Evolutionary conservation across 1,140 invertebrate species (phyloP).

Genomic region (Drosophila pseudoobscura): DNA sequence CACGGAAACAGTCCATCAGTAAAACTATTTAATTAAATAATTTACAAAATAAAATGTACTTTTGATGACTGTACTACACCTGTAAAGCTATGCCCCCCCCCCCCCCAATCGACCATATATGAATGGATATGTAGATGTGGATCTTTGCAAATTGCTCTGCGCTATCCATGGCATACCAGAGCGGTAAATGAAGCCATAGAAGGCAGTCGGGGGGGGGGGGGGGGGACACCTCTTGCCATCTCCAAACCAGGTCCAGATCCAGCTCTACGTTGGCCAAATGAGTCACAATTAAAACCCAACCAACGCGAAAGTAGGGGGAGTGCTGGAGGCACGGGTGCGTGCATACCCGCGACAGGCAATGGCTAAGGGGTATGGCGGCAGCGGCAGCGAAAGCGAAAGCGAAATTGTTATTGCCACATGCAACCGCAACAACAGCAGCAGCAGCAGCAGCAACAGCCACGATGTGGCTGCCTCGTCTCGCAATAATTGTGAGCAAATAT

Average conservation of each 20-base stretch:
- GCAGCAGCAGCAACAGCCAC: constrained; percentile 42
- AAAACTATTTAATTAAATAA: constrained; percentile 37
- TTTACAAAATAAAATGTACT: neutral
- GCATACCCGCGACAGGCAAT: constrained; percentile 2
- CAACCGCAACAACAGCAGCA: constrained; percentile 54
- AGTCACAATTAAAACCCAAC: constrained; percentile 68
- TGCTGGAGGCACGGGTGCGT: neutral
- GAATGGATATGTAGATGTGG: neutral
- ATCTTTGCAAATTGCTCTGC: neutral
- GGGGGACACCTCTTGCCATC: constrained; percentile 25
- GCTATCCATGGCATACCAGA: neutral
- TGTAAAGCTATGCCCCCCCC: too few relatives aligned
- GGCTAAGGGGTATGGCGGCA: constrained; percentile 11
- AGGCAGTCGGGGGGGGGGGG: constrained; percentile 31
- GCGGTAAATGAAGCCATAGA: constrained; percentile 60
- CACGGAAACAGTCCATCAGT: constrained; percentile 4
- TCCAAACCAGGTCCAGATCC: constrained; percentile 31
- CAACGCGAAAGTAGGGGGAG: constrained; percentile 10
- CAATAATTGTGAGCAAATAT: constrained; percentile 76
- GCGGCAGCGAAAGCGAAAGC: constrained; percentile 63
- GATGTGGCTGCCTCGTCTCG: constrained; percentile 55
- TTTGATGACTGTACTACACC: too few relatives aligned
- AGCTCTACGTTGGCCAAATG: constrained; percentile 57
- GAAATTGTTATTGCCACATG: constrained; percentile 76
- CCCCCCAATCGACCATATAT: too few relatives aligned